Evolutionary conservation across 2,113 vertebrate genomes (phyloP), one percentile per base, ranked within the genome.

Genomic region (Chlorocebus sabaeus): DNA sequence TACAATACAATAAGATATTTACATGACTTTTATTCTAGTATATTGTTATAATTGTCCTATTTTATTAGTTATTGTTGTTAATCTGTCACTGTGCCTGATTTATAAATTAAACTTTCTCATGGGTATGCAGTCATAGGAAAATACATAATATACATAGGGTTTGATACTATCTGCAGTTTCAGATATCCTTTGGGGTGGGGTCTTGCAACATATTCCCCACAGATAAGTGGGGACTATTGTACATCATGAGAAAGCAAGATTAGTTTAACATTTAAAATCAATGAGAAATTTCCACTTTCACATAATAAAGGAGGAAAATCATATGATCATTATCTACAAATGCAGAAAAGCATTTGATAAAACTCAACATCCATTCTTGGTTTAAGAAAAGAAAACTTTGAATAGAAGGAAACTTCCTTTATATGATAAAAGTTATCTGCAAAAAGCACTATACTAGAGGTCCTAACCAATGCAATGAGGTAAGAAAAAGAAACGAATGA

Each of bases 401-500:
- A 73, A 64, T 55, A 22, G 50, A 70, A 93, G n/a, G 64, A 90
- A 89, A 73, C 16, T 64, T 84, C 27, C 25, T 80, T 75, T 93
- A 81, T 8, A 52, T 70, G 43, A 55, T 84, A 72, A 89, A 72
- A 2, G 22, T 18, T 61, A 12, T 43, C 2, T 90, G 52, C 40
- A 72, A 67, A 96, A 84, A 72, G 25, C 35, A 17, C 68, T 50
- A 7, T 45, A 23, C 23, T 72, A 23, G 50, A 55, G 40, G 3
- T 83, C 43, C 61, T 72, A 89, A 81, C 35, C 50, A 92, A 79
- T 70, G 9, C 25, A 92, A 72, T 40, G 83, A 70, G 35, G 17
- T 43, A 95, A 89, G 93, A 92, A 84, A 93, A 92, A 83, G 22
- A 92, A 72, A 72, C 27, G 10, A 70, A 83, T 70, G 35, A 48